Evolutionary conservation across 2,888 invertebrate genomes (phyloP).

Genomic region (Cheilosia vulpina): DNA sequence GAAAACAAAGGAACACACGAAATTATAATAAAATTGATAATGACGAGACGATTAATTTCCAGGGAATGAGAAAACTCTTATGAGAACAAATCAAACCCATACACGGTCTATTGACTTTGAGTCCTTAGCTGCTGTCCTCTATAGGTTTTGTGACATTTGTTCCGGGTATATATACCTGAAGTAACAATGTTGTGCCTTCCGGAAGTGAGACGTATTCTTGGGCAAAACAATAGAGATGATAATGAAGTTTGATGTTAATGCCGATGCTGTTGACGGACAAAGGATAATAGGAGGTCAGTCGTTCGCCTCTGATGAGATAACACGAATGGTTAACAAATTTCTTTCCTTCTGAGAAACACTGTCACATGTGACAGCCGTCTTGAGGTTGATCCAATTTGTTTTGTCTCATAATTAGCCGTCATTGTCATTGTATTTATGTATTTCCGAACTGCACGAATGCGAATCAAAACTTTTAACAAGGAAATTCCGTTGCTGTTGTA

Average conservation of each 20-base stretch:
- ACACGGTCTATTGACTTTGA: constrained; percentile 68
- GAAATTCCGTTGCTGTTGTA: constrained; percentile 1
- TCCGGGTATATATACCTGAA: neutral
- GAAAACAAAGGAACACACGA: constrained; percentile 46
- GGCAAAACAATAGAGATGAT: constrained; percentile 63
- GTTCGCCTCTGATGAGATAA: constrained; percentile 53
- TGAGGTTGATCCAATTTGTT: constrained; percentile 39
- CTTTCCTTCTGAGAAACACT: constrained; percentile 41
- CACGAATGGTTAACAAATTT: constrained; percentile 35
- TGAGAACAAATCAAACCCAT: constrained; percentile 27
- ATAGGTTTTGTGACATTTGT: constrained; percentile 26
- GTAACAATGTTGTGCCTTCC: constrained; percentile 17
- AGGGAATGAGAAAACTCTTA: constrained; percentile 19
- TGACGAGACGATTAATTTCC: constrained; percentile 69
- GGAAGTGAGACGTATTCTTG: constrained; percentile 60
- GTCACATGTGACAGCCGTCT: constrained; percentile 45
- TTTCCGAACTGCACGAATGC: constrained; percentile 18
- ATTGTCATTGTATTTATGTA: constrained; percentile 35
- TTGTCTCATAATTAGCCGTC: constrained; percentile 47
- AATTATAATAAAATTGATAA: constrained; percentile 67
- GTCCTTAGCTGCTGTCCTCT: constrained; percentile 24
- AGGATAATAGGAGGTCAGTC: constrained; percentile 49
- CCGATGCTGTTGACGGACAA: constrained; percentile 39
- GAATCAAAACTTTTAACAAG: constrained; percentile 65
- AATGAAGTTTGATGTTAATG: constrained; percentile 70